Evolutionary conservation across 2,888 invertebrate genomes (phyloP), one percentile per base, ranked within the genome.

Genomic region (Drosophila nr. perissopoda): DNA sequence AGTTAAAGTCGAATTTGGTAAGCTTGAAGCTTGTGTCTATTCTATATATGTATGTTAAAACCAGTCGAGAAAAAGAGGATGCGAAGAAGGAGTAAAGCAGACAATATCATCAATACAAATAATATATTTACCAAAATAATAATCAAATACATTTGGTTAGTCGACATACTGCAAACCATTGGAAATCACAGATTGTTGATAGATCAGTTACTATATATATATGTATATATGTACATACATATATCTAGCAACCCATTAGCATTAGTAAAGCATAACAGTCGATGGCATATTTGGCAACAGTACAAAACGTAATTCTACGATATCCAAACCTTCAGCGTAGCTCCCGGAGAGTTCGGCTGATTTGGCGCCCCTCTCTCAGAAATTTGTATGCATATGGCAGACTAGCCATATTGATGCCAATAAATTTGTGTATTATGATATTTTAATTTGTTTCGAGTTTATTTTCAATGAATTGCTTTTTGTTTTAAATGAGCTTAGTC

Each of bases 381-480:
- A 60, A 64, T 80, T 80, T 31, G 65, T 80, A 80, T 79, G 60
- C 79, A 74, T 42, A 53, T 52, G 70, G 69, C 56, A 29, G 58
- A 38, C 4, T 18, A 4, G 63, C 69, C 34, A 64, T 64, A 60
- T 64, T 77, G 70, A 74, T 80, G 74, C 70, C 76, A 65, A 54
- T 58, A 52, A 69, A 61, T 56, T 16, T 51, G 58, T 58, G 48
- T 60, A 81, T 78, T 74, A 79, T 79, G 79, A 79, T 83, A 68
- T 79, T 78, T 83, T 65, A 79, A 85, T 83, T 85, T 74, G 70
- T 74, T 82, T 85, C 65, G 53, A 67, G 70, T 72, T 69, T 64
- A 62, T 88, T 71, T 65, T 80, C 70, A 76, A 85, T 80, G 74
- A 88, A 86, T 82, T 74, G 84, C 81, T 81, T 83, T 85, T 88